Evolutionary conservation across 2,888 invertebrate genomes (phyloP), one percentile per base, ranked within the genome.

Genomic region (Isoperla grammatica): DNA sequence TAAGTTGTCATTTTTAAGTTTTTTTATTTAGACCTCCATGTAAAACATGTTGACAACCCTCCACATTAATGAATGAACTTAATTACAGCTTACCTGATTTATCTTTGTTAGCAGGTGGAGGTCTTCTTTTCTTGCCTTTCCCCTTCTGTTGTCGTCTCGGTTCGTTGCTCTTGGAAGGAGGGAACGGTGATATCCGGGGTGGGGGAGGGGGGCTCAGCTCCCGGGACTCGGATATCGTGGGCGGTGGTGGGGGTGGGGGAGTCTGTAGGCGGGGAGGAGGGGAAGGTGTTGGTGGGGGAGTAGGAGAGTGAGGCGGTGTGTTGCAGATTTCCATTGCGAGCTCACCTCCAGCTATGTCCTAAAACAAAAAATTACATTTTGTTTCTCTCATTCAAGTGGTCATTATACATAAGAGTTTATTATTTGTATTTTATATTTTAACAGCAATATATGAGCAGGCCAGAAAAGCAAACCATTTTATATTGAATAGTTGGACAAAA

Each of bases 151-250:
- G 49, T 15, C 15, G n/a, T 13, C 8, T 35, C n/a, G 35, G 8
- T 11, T 53, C 53, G 37, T 53, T 53, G n/a, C n/a, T n/a, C 37
- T 50, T 50, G 35, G 29, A 9, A 37, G 23, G 29, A 15, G 48
- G 29, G 35, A 23, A 71, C 0, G 70, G 70, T 43, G 65, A 71
- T 61, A 74, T 73, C 62, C 70, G 69, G n/a, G 74, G 73, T 0
- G 74, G 73, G 5, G 74, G 72, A 2, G 74, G 73, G n/a, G 74
- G 72, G 66, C 72, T 73, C 5, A 73, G 71, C 61, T 69, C 71
- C 0, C 72, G 71, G 3, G 73, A 70, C 9, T 73, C 71, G 35
- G 67, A 64, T 56, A 46, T 35, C 55, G 48, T 58, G 59, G 49
- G 59, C 0, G 73, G 71, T 2, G 73, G 71, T 11, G 53, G 59